Evolutionary conservation across 2,113 vertebrate species (phyloP).

Genomic region (Apteryx owenii): DNA sequence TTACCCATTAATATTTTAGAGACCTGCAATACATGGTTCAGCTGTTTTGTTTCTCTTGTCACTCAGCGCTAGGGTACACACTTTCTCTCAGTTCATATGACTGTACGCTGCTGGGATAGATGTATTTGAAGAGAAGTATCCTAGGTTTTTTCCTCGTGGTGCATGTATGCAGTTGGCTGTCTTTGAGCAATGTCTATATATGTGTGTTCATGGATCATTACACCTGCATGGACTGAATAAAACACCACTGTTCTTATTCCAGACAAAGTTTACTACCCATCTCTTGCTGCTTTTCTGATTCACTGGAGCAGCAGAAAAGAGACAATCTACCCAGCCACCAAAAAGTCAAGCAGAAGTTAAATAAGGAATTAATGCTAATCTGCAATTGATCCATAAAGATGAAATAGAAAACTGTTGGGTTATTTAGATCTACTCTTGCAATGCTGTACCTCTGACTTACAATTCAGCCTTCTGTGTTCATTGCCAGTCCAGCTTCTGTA

Average conservation of each 20-base stretch:
- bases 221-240: background rate
- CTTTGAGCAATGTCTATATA: background rate
- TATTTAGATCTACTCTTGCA: background rate
- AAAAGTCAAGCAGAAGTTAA: background rate
- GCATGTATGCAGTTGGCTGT: background rate
- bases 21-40: background rate
- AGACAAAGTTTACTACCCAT: background rate
- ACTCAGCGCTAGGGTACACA: background rate
- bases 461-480: background rate
- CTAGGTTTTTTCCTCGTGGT: background rate
- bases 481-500: background rate
- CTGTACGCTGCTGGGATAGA: background rate
- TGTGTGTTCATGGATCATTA: background rate
- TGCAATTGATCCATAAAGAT: background rate
- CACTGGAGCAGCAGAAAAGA: background rate
- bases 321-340: background rate
- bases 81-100: background rate
- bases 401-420: background rate
- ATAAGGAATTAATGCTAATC: background rate
- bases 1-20: too few species aligned
- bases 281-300: background rate
- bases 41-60: background rate
- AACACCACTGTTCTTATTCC: background rate
- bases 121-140: accelerated
- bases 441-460: background rate